Evolutionary conservation across 1,140 invertebrate genomes (phyloP), one percentile per base, ranked within the genome.

Genomic region (Hestina assimilis): DNA sequence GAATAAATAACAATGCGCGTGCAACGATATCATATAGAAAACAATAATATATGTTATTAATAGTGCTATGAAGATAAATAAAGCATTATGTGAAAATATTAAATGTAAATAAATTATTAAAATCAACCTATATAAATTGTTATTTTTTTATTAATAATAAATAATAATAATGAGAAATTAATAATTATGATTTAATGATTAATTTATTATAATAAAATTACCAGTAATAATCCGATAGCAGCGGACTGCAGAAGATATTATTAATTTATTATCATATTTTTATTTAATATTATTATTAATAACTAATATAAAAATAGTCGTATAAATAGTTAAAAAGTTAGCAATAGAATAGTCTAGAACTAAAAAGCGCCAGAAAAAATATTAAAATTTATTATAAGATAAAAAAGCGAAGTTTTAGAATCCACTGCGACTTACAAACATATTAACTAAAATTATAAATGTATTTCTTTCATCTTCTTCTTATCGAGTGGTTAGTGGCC

Each of bases 201-300:
- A 79, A 69, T 76, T 79, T 83, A 77, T 75, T 77, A 73, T 70
- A 73, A 75, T 76, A 69, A 70, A 90, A 89, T 93, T 93, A 93
- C 92, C 92, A 93, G 91, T 89, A 93, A 87, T 82, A 93, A 89
- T 92, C 92, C 92, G 81, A 93, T 91, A 86, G 92, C 90, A 88
- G 92, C 91, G 89, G 92, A 92, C 92, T 93, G 91, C 79, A 77
- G 75, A 83, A 86, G 55, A 84, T 70, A 87, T 72, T 73, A 67
- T 80, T 76, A 69, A 72, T 75, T 74, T 68, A 67, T 71, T 75
- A 74, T 65, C 61, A 65, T 63, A 62, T 59, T 55, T 61, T 70
- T 69, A 69, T 72, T 65, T 69, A 72, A 66, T 75, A 77, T 77
- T 72, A 73, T 75, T 69, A 69, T 75, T 72, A 63, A 38, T 19